Base-by-base conservation (phyloP, 37 sponge, comb jelly and placozoan species). In the Aphrocallistes beatrix region DNA sequence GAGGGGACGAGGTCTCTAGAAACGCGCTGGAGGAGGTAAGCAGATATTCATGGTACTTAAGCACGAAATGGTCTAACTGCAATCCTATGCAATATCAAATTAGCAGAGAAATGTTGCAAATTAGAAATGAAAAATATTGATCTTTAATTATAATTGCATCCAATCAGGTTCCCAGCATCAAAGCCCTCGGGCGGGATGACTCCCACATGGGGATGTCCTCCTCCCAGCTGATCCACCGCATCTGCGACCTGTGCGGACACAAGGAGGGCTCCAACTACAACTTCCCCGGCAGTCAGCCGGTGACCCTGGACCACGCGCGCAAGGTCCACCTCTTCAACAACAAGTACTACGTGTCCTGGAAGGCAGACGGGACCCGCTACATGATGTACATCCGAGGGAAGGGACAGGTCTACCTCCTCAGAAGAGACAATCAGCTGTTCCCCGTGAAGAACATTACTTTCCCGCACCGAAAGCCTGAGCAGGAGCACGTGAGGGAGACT, bases 361-460 rank as follows among this genome's bases (percentile, higher is more conserved):
- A 98, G 83, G 99, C 99, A 36, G 95, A 98, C 39, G 99, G 99
- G 37, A 93, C 93, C 37, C 90, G 98, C 81, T 97, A 94, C 82
- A 45, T 97, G 28, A 91, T 97, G 91, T 87, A 92, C 37, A 91
- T 97, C 36, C 50, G 37, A 1, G 89, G 69, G 0, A 51, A 81
- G 47, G 88, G 83, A 0, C 86, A 91, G 37, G 85, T 97, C 0
- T 97, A 89, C 89, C 87, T 97, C 88, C 37, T 97, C 23, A 96
- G 94, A 38, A 45, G 98, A 81, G 94, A 97, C 86, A 93, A 93
- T 83, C 82, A 88, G 23, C 90, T 95, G 36, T 97, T 94, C 81
- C 17, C 40, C 0, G 86, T 90, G 0, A 85, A 88, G 10, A 39
- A 86, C 9, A 9, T 97, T n/a, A 86, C 28, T 30, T 94, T 97